Conservation (phyloP, 1,140 invertebrate genomes). For the Probaryconus sp. region DNA sequence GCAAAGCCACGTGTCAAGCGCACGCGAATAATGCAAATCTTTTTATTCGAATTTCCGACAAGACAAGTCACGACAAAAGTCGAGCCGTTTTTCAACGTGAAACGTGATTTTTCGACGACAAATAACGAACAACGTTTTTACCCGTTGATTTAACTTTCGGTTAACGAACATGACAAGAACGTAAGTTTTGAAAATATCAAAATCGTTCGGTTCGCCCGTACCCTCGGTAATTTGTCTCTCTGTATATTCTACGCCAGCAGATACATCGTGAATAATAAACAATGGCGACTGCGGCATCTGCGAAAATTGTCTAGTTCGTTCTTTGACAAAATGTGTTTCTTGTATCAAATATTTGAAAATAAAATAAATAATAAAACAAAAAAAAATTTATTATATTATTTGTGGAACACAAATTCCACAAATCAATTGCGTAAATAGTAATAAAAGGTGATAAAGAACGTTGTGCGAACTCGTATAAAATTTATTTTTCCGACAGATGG, state of each 20-base stretch:
- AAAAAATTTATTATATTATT: too few relatives aligned
- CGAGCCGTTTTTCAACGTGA: slow-evolving; percentile 2
- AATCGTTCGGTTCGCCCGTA: slow-evolving; percentile 7
- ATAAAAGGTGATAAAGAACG: too few relatives aligned
- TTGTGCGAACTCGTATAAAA: too few relatives aligned
- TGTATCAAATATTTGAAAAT: too few relatives aligned
- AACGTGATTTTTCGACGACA: background rate
- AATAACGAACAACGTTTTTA: slow-evolving; percentile 30
- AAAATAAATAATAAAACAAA: too few relatives aligned
- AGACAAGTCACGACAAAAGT: slow-evolving; percentile 14
- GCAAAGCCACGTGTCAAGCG: slow-evolving; percentile 16
- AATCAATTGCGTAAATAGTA: too few relatives aligned
- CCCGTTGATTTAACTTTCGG: slow-evolving; percentile 17
- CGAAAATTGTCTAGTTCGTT: background rate
- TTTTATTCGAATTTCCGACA: slow-evolving; percentile 8
- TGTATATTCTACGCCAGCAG: background rate
- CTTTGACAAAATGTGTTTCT: slow-evolving; percentile 1
- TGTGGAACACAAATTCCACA: too few relatives aligned
- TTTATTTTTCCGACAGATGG: too few relatives aligned
- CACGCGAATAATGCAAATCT: slow-evolving; percentile 14
- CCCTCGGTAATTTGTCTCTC: slow-evolving; percentile 22
- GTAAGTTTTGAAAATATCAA: slow-evolving; percentile 24
- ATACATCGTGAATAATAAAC: slow-evolving; percentile 18
- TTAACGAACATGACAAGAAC: slow-evolving; percentile 27
- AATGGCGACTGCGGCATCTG: slow-evolving; percentile 4